phyloP scores from a whole-genome alignment of 2,888 invertebrate genomes.

The Selenia dentaria region DNA sequence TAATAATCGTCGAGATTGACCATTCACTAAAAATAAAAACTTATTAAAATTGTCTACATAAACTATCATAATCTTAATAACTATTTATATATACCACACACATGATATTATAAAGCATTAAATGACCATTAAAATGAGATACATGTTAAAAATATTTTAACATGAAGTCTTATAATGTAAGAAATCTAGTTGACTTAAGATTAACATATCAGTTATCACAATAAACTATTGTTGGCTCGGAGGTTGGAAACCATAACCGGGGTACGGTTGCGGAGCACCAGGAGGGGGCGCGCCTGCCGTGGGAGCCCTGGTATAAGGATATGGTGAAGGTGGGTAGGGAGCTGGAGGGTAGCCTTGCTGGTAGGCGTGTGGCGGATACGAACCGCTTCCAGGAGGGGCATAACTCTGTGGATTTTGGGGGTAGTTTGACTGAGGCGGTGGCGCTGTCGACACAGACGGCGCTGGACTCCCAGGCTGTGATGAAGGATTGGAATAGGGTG shows the following conservation, averaged over 20 bases:
- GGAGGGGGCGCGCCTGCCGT: slow-evolving; percentile 88
- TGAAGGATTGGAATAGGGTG: slow-evolving; percentile 83
- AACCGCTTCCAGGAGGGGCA: slow-evolving; percentile 64
- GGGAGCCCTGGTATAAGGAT: slow-evolving; percentile 84
- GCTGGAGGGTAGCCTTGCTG: slow-evolving; percentile 81
- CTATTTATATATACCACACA: not conserved
- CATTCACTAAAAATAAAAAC: slow-evolving; percentile 4
- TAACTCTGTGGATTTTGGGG: slow-evolving; percentile 81
- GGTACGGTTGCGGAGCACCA: slow-evolving; percentile 90
- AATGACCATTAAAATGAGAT: not conserved
- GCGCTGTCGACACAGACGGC: slow-evolving; percentile 77
- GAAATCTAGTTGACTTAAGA: not conserved
- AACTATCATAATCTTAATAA: slow-evolving; percentile 2
- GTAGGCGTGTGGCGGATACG: slow-evolving; percentile 80
- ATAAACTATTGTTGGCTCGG: slow-evolving; percentile 85
- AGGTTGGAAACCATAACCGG: slow-evolving; percentile 92
- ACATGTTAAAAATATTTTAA: not conserved
- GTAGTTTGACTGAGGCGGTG: slow-evolving; percentile 84
- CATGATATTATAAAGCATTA: too few relatives aligned
- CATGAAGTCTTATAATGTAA: too few relatives aligned
- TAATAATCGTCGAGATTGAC: slow-evolving; percentile 1
- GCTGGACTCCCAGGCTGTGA: slow-evolving; percentile 82
- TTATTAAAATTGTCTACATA: slow-evolving; percentile 6
- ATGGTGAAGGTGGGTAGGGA: slow-evolving; percentile 84
- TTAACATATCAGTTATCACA: slow-evolving; percentile 3